Evolutionary conservation across 2,888 invertebrate genomes (phyloP).

Genomic region (Stenurella melanura): DNA sequence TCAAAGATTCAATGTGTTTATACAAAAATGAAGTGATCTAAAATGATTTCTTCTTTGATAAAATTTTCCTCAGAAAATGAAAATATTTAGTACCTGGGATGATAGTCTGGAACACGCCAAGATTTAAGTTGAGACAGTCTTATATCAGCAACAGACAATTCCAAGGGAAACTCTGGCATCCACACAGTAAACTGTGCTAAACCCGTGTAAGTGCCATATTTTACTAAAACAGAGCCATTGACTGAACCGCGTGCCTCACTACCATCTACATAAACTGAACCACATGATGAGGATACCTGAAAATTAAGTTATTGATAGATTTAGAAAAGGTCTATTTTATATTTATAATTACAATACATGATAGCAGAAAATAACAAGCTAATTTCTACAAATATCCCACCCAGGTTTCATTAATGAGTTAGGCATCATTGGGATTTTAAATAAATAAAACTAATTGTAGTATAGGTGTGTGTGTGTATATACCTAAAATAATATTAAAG

Average conservation of each 20-base stretch:
- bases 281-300: constrained; percentile 96
- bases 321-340: no score
- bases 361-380: no score
- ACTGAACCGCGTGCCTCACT: constrained; percentile 96
- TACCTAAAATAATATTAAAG: no score
- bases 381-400: no score
- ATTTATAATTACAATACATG: no score
- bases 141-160: constrained; percentile 91
- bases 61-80: no score
- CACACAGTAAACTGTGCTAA: constrained; percentile 93
- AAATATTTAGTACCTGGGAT: constrained; percentile 69
- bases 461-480: no score
- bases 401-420: no score
- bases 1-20: not conserved
- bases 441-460: no score
- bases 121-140: constrained; percentile 94
- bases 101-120: constrained; percentile 92
- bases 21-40: no score
- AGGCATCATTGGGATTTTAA: no score
- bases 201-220: constrained; percentile 93
- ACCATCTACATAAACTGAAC: constrained; percentile 96
- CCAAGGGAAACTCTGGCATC: constrained; percentile 96
- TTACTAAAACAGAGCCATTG: constrained; percentile 94
- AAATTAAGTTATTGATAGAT: constrained; percentile 31
- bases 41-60: no score